Evolutionary conservation across 2,888 invertebrate genomes (phyloP).

Genomic region (Chrysolina oricalcia): DNA sequence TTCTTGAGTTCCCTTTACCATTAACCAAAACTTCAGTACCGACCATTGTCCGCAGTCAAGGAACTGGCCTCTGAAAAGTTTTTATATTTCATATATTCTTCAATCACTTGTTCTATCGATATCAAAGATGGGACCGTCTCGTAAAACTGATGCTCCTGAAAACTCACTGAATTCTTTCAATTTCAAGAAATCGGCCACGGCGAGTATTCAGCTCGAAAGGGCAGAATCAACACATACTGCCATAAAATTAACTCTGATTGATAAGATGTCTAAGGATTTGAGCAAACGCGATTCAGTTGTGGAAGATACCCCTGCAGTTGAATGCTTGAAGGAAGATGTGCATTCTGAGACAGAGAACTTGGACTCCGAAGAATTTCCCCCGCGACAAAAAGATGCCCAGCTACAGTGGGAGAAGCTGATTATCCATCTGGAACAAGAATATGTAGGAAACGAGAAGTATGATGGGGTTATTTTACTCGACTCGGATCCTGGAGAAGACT

Average conservation of each 20-base stretch:
- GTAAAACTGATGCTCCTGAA: background rate
- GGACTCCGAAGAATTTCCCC: background rate
- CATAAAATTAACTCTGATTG: background rate
- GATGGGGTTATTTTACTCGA: background rate
- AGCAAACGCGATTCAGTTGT: background rate
- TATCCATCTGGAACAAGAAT: background rate
- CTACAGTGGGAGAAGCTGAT: background rate
- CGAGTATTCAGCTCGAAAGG: background rate
- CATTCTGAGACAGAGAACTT: background rate
- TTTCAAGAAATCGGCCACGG: background rate
- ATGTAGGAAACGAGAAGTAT: background rate
- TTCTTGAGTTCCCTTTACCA: background rate
- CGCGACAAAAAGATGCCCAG: background rate
- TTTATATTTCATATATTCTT: background rate
- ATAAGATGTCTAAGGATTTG: background rate
- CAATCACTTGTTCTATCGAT: background rate
- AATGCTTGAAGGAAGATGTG: background rate
- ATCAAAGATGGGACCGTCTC: too few species aligned
- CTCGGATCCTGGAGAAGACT: background rate
- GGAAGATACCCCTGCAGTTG: background rate
- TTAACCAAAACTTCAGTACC: background rate
- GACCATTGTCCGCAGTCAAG: background rate
- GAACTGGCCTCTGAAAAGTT: background rate
- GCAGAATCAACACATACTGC: background rate
- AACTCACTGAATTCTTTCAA: background rate